Evolutionary conservation across 2,888 invertebrate genomes (phyloP).

Genomic region (Graphium colonna): DNA sequence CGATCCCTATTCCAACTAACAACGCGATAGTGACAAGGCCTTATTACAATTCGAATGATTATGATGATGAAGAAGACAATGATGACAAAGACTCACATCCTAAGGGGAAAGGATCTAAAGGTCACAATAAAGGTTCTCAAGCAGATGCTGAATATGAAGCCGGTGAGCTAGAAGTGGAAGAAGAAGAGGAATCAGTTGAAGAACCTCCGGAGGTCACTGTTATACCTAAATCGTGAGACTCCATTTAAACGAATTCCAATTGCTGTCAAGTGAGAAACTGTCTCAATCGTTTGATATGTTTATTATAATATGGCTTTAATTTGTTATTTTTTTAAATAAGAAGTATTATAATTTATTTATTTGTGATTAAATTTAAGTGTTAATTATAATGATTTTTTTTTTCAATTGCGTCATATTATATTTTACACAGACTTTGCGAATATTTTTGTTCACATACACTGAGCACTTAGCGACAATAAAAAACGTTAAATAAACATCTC

Average conservation of each 20-base stretch:
- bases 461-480: no score
- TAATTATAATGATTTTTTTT: no score
- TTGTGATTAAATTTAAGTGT: not conserved
- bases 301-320: not conserved
- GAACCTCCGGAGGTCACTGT: not conserved
- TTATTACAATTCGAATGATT: conserved; percentile 20
- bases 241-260: not conserved
- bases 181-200: not conserved
- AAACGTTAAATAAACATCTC: no score
- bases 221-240: not conserved
- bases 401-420: no score
- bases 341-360: not conserved
- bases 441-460: no score
- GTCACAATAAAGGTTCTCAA: not conserved
- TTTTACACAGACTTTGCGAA: no score
- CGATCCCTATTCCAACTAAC: conserved; percentile 52
- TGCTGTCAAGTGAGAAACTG: no score
- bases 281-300: not conserved
- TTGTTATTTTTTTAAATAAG: not conserved
- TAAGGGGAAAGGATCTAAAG: conserved; percentile 4
- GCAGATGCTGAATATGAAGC: not conserved
- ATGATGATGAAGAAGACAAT: conserved; percentile 9
- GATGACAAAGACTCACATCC: not conserved
- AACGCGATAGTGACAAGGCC: conserved; percentile 41
- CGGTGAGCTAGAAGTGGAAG: not conserved